Conservation (phyloP, 2,888 invertebrate species). For the Drosophila mulleri region DNA sequence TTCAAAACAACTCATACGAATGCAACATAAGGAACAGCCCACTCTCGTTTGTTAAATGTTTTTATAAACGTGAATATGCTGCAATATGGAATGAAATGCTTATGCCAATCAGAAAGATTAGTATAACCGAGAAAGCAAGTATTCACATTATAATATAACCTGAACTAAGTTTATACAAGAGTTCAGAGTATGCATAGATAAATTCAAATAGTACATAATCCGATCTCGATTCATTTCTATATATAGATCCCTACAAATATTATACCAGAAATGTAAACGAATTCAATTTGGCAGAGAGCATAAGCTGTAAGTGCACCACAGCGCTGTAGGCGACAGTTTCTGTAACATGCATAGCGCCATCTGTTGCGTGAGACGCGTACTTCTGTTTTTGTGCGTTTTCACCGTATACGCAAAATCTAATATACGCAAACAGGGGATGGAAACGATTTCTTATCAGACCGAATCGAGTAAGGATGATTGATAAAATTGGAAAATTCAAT, state of each 20-base stretch:
- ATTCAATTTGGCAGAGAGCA: too few relatives aligned
- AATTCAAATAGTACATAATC: background rate
- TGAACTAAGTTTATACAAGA: background rate
- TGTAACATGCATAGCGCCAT: slow-evolving; percentile 62
- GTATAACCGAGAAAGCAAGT: too few relatives aligned
- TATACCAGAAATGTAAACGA: too few relatives aligned
- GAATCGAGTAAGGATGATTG: background rate
- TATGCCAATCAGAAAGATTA: too few relatives aligned
- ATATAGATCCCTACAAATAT: background rate
- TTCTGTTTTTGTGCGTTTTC: slow-evolving; percentile 7
- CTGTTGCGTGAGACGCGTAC: slow-evolving; percentile 51
- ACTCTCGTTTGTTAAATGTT: too few relatives aligned
- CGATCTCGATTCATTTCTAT: too few relatives aligned
- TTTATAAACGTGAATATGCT: too few relatives aligned
- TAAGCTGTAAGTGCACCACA: background rate
- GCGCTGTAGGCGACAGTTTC: slow-evolving; percentile 48
- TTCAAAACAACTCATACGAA: background rate
- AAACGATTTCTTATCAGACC: slow-evolving; percentile 57
- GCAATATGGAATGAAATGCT: too few relatives aligned
- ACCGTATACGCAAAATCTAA: slow-evolving; percentile 60
- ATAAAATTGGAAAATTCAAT: background rate
- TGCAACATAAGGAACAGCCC: background rate
- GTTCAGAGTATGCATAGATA: background rate
- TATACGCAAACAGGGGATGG: slow-evolving; percentile 35
- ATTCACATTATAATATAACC: too few relatives aligned